These are phyloP conservation scores for crab-eating macaque (Macaca fascicularis) DNA, from an alignment of 2,113 vertebrate genomes.

Conservation along the genomic window DNA sequence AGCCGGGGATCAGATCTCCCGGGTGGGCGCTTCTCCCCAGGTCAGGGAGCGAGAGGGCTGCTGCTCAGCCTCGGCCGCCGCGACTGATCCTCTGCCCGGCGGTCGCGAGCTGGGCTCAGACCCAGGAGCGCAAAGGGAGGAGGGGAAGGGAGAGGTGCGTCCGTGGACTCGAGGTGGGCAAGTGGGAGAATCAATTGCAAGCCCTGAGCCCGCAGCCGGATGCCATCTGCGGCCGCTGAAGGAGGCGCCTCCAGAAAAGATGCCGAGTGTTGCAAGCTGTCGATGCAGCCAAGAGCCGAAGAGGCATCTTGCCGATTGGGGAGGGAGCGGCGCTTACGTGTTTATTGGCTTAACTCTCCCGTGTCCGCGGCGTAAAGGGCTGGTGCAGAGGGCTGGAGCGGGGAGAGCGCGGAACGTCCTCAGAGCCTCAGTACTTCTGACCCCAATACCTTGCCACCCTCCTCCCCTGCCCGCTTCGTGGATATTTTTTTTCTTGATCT, in stretches of 20 bases:
- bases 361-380: conserved; percentile 80
- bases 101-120: conserved; percentile 51
- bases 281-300: conserved; percentile 81
- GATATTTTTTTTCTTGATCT: background rate
- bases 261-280: conserved; percentile 81
- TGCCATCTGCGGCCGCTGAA: conserved; percentile 75
- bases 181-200: conserved; percentile 56
- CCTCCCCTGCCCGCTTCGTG: background rate
- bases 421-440: background rate
- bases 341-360: conserved; percentile 86
- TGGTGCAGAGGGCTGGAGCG: background rate
- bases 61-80: conserved; percentile 59
- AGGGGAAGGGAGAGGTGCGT: conserved; percentile 54
- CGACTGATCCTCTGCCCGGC: conserved; percentile 46
- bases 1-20: conserved; percentile 43
- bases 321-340: conserved; percentile 87
- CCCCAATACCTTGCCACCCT: background rate
- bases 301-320: conserved; percentile 84
- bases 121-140: conserved; percentile 55
- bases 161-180: conserved; percentile 27
- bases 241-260: conserved; percentile 82
- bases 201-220: conserved; percentile 62
- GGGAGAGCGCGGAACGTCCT: background rate
- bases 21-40: conserved; percentile 22
- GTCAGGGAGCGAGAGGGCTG: conserved; percentile 26